Evolutionary conservation across 2,888 invertebrate genomes (phyloP), one percentile per base, ranked within the genome.

Genomic region (Cordylochernes scorpioides): DNA sequence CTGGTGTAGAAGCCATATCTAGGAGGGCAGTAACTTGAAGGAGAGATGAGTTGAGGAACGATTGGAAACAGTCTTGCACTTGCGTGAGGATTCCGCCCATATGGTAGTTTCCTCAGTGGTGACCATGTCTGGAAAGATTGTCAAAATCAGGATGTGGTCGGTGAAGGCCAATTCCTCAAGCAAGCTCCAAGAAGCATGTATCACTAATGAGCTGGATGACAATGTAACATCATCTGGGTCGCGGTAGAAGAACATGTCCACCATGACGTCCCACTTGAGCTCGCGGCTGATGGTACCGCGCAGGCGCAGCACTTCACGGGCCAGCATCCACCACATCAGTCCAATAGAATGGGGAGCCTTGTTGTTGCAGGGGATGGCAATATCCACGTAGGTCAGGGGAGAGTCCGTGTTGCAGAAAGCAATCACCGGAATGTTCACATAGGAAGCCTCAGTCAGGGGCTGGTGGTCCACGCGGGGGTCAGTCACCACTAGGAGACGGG

Each of bases 391-490:
- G 46, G 82, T 66, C 38, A 97, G 62, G 14, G 91, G 94, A 4
- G 88, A 86, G 54, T 99, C 97, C 29, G 91, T 88, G 55, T 94
- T 97, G 60, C 75, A 74, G 55, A 97, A 73, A 30, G 91, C 91
- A 62, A 97, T 94, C 19, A 99, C 94, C 12, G 97, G 94, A 57
- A 97, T 88, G 65, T 94, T 97, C 40, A 94, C 94, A 50, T 97
- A 97, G 5, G 88, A 86, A 24, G 94, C 94, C 59, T 99, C 97
- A 46, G 84, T 88, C 46, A 99, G 82, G 27, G 94, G 88, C 57
- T 86, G 86, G 50, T 84, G 80, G 53, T 84, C 84, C 40, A 71
- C 69, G 17, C 74, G 68, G 18, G 97, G 97, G 52, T 97, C 94
- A 39, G 91, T 73, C 22, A 97, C 84, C 38, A 97, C 75, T 57